Conservation (phyloP, 2,888 invertebrate species). For the Boloria euphrosyne region DNA sequence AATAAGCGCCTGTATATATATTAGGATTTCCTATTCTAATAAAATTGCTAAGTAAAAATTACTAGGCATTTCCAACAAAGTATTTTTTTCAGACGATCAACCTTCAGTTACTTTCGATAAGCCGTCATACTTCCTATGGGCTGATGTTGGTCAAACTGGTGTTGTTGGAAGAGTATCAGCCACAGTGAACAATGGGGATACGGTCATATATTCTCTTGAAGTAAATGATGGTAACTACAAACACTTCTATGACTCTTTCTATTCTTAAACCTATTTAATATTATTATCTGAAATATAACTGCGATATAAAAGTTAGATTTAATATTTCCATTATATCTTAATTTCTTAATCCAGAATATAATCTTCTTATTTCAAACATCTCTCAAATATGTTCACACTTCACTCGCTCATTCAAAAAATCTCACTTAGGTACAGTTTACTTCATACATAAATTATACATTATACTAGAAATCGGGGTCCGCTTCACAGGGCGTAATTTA, state of each 20-base stretch:
- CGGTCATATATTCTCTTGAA: conserved; percentile 55
- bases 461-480: no score
- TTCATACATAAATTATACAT: no score
- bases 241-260: neutral
- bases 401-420: no score
- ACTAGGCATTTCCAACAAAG: neutral
- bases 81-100: conserved; percentile 15
- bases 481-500: no score
- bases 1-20: no score
- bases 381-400: no score
- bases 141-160: conserved; percentile 57
- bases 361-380: no score
- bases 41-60: neutral
- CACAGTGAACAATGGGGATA: conserved; percentile 61
- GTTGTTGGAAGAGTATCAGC: conserved; percentile 60
- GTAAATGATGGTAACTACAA: conserved; percentile 53
- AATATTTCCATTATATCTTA: no score
- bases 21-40: neutral
- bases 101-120: conserved; percentile 60
- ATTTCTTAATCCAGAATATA: no score
- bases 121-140: conserved; percentile 55
- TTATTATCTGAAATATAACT: no score
- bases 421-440: no score
- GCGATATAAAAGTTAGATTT: no score
- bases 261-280: neutral